Base-by-base conservation (phyloP, 1,140 invertebrate genomes). In the Penaeus chinensis region DNA sequence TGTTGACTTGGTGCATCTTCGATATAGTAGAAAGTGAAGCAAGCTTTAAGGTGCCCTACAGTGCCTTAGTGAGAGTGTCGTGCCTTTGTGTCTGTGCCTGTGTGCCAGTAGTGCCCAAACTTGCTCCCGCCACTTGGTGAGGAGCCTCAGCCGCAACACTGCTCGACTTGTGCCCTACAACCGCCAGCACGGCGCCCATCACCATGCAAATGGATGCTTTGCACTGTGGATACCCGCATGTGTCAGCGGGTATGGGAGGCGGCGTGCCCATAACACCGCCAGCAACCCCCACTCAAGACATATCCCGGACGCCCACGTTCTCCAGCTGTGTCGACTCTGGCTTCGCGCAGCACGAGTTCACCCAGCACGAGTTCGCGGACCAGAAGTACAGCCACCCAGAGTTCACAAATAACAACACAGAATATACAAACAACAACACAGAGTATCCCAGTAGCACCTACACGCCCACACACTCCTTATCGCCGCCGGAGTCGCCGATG, bases 181-280 rank as follows among this genome's bases (percentile, higher is more conserved):
- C 42, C 32, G 27, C 76, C 60, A 37, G 65, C 47, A 62, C 84
- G 84, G 74, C 84, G 74, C 76, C 84, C 69, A 78, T 54, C 65
- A 82, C 61, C 47, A 87, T 87, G 86, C 81, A 87, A 62, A 89
- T 85, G 88, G 88, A 89, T 69, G 66, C 88, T 24, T 60, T 89
- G 24, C 83, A 85, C 60, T 89, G 88, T 37, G 84, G 84, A 76
- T 89, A 82, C 79, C 77, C 88, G 18, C 82, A 85, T 61, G 22
- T 63, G 42, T 66, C 78, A 37, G 60, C 63, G 61, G 77, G 71
- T 32, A 69, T 85, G 18, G 84, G 62, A 18, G 42, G 81, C 27
- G 78, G 79, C 69, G 65, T 54, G 16, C 88, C 88, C 60, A 89
- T 89, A 71, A 85, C 88, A 11, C 88, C 88, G 66, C 88, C 88